phyloP scores from a whole-genome alignment of 1,140 invertebrate species.

The Spodoptera litura region DNA sequence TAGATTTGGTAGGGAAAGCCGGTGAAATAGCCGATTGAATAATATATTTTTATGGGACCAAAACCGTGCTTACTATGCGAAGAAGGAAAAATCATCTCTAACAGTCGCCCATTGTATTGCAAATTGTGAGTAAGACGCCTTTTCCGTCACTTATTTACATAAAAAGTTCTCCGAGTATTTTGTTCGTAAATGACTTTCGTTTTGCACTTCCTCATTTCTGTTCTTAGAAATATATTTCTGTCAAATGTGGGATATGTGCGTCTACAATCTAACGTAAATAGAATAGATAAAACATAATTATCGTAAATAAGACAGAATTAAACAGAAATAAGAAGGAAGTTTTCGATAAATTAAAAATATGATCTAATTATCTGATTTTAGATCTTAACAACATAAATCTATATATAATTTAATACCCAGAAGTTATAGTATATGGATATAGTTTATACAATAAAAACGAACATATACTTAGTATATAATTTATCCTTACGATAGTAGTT shows the following conservation, averaged over 20 bases:
- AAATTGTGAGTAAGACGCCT: constrained; percentile 81
- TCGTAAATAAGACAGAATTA: too few species aligned
- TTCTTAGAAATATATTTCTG: constrained; percentile 47
- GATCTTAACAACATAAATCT: too few species aligned
- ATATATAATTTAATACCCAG: too few species aligned
- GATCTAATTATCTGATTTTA: too few species aligned
- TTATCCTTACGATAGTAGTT: too few species aligned
- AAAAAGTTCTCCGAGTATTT: constrained; percentile 77
- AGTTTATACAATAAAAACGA: too few species aligned
- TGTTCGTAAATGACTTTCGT: constrained; percentile 79
- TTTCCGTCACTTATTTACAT: constrained; percentile 81
- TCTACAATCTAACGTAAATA: not conserved
- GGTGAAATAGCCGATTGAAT: constrained; percentile 81
- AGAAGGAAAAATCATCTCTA: constrained; percentile 82
- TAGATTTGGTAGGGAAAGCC: constrained; percentile 74
- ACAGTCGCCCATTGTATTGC: constrained; percentile 82
- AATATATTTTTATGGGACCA: constrained; percentile 82
- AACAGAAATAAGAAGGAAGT: too few species aligned
- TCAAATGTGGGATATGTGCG: constrained; percentile 3
- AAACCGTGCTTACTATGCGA: constrained; percentile 78
- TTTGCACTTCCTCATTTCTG: constrained; percentile 59
- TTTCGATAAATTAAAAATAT: too few species aligned
- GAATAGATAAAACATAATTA: too few species aligned
- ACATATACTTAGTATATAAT: too few species aligned
- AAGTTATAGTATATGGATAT: too few species aligned